A percentile compares a stretch with the other conserved stretches of the same genome.
These are phyloP conservation scores for Drosophila nigricruria DNA, from an alignment of 2,888 invertebrate genomes.

Conservation along the genomic window DNA sequence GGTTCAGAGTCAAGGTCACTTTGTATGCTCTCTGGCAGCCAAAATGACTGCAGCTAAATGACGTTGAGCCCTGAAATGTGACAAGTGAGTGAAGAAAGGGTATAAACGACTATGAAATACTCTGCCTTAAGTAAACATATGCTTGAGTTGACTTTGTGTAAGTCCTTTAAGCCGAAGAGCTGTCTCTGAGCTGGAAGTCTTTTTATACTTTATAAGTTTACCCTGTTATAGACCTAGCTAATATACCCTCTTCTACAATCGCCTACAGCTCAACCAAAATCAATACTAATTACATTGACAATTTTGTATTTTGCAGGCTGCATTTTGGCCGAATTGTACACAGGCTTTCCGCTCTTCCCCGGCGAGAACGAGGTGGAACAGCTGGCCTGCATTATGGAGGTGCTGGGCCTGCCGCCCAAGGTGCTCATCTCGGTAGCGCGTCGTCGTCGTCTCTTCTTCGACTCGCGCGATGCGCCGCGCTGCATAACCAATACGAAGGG, in stretches of 20 bases:
- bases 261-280: conserved; percentile 21
- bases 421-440: conserved; percentile 94
- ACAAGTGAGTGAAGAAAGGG: not conserved
- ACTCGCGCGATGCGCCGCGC: conserved; percentile 95
- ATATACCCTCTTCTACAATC: not conserved
- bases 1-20: conserved; percentile 68
- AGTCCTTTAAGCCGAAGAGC: not conserved
- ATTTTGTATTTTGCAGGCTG: conserved; percentile 88
- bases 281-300: conserved; percentile 50
- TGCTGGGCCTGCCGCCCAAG: conserved; percentile 95
- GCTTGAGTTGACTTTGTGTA: not conserved
- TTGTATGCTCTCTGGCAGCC: conserved; percentile 27
- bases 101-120: not conserved
- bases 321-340: conserved; percentile 97
- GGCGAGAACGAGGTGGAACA: conserved; percentile 99
- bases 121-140: not conserved
- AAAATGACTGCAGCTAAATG: conserved; percentile 53
- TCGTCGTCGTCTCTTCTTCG: conserved; percentile 94
- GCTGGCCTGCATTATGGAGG: conserved; percentile 98
- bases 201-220: not conserved
- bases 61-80: conserved; percentile 1
- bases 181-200: not conserved
- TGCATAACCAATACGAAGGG: conserved; percentile 97
- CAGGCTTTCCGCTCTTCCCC: conserved; percentile 97
- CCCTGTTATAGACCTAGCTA: not conserved